These are phyloP conservation scores for Dinocampus coccinellae DNA, from an alignment of 2,888 invertebrate genomes.

Conservation along the genomic window DNA sequence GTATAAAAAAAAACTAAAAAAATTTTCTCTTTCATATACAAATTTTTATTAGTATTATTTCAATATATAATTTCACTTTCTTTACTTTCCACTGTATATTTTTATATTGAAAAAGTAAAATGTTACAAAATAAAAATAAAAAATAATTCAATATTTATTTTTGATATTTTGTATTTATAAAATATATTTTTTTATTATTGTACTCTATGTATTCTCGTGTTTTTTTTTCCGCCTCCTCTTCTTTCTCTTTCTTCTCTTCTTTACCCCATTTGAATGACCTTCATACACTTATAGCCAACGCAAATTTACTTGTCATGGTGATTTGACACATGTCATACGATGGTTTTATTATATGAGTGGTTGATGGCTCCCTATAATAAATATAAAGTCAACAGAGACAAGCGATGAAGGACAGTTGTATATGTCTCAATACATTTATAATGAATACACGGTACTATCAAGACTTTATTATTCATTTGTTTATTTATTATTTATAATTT, in stretches of 20 bases:
- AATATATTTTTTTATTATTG: too few species aligned
- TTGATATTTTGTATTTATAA: too few species aligned
- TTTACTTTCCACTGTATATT: too few species aligned
- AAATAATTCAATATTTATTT: too few species aligned
- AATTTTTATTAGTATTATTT: too few species aligned
- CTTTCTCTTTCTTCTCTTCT: not conserved
- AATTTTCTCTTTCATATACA: too few species aligned
- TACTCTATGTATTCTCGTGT: too few species aligned
- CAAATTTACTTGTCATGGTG: not conserved
- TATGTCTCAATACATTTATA: not conserved
- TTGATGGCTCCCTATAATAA: not conserved
- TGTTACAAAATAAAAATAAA: too few species aligned
- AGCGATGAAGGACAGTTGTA: not conserved
- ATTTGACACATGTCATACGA: conserved; percentile 10
- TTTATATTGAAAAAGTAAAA: too few species aligned
- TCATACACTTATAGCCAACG: not conserved
- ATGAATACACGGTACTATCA: not conserved
- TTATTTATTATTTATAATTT: too few species aligned
- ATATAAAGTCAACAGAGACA: not conserved
- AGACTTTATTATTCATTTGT: not conserved
- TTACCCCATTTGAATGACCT: not conserved
- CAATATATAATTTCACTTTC: too few species aligned
- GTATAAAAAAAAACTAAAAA: too few species aligned
- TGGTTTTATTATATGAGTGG: not conserved
- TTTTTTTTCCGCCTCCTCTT: not conserved